phyloP scores from a whole-genome alignment of 2,797 vertebrate species.

The Emydoidea blandingii region DNA sequence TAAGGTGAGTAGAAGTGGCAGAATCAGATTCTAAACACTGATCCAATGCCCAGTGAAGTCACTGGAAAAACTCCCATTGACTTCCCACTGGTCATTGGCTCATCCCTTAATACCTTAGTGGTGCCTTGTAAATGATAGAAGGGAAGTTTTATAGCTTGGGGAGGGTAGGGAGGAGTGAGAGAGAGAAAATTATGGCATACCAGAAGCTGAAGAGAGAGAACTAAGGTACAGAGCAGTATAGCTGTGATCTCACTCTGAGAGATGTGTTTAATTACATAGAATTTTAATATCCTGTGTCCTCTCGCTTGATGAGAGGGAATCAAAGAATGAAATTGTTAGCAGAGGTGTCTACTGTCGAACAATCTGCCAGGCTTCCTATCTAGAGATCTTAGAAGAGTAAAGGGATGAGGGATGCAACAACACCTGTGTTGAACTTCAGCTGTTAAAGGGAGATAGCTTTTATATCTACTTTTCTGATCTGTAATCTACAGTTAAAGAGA shows the following conservation, averaged over 20 bases:
- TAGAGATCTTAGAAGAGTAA: not conserved
- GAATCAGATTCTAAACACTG: not conserved
- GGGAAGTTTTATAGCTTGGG: not conserved
- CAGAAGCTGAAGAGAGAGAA: not conserved
- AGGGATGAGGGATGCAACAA: not conserved
- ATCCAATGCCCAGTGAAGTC: not conserved
- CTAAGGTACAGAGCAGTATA: not conserved
- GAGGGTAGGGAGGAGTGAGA: not conserved
- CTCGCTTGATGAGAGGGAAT: not conserved
- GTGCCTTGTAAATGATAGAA: not conserved
- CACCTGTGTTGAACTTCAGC: not conserved
- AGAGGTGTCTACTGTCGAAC: not conserved
- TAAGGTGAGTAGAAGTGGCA: not conserved
- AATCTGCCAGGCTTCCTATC: not conserved
- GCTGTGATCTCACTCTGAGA: not conserved
- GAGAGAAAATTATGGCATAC: not conserved
- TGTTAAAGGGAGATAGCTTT: not conserved
- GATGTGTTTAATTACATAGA: not conserved
- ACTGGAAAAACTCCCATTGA: not conserved
- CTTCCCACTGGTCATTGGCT: not conserved
- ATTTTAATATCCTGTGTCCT: conserved; percentile 38
- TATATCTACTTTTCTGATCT: not conserved
- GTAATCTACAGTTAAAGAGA: not conserved
- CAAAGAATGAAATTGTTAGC: not conserved
- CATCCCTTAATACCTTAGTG: not conserved